phyloP scores from a whole-genome alignment of 2,797 vertebrate genomes.

The Acanthopagrus latus region DNA sequence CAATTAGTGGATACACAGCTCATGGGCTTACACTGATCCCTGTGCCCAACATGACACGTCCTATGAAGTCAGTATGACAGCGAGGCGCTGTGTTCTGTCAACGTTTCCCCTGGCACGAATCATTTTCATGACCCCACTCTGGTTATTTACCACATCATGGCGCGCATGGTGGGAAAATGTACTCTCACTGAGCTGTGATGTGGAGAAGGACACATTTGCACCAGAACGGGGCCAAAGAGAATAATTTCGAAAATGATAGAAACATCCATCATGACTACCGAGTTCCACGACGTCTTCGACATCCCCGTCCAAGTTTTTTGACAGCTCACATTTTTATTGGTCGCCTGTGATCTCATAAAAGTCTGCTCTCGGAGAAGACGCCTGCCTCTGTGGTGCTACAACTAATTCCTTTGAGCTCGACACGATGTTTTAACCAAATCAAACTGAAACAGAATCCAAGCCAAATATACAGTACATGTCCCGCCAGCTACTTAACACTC shows the following conservation, averaged over 20 bases:
- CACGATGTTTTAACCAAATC: slow-evolving; percentile 60
- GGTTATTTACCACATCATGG: slow-evolving; percentile 65
- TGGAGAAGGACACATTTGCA: slow-evolving; percentile 54
- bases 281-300: slow-evolving; percentile 45
- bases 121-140: slow-evolving; percentile 57
- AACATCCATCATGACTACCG: slow-evolving; percentile 70
- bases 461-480: slow-evolving; percentile 52
- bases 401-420: slow-evolving; percentile 62
- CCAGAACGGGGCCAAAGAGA: slow-evolving; percentile 54
- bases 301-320: slow-evolving; percentile 61
- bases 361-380: slow-evolving; percentile 48
- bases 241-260: slow-evolving; percentile 64
- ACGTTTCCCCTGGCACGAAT: slow-evolving; percentile 74
- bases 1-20: slow-evolving; percentile 32
- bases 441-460: slow-evolving; percentile 54
- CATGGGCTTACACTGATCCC: slow-evolving; percentile 33
- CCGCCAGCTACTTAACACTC: slow-evolving; percentile 36
- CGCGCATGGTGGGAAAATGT: slow-evolving; percentile 71
- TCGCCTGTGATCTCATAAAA: slow-evolving; percentile 72
- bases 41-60: slow-evolving; percentile 64
- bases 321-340: slow-evolving; percentile 68
- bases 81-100: slow-evolving; percentile 65
- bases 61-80: slow-evolving; percentile 76
- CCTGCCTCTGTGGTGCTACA: slow-evolving; percentile 46
- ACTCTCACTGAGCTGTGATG: slow-evolving; percentile 65